Evolutionary conservation across 1,140 invertebrate species (phyloP).

Genomic region (Dysdera silvatica): DNA sequence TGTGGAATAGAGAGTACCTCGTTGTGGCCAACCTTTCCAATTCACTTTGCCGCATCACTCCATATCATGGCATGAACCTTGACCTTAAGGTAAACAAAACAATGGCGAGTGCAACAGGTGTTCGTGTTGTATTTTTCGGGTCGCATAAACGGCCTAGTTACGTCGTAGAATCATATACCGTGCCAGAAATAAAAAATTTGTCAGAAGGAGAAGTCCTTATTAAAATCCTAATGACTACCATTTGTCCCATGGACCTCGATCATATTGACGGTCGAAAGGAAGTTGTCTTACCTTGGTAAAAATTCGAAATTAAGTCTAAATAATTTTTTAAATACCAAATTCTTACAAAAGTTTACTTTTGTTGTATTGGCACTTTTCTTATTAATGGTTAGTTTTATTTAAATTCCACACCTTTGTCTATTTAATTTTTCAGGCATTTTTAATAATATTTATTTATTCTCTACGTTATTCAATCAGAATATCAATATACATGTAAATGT

Average conservation of each 20-base stretch:
- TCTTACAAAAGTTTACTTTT: not conserved
- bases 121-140: slow-evolving; percentile 25
- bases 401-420: not conserved
- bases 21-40: too few species aligned
- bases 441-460: too few species aligned
- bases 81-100: too few species aligned
- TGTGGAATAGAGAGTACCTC: too few species aligned
- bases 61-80: too few species aligned
- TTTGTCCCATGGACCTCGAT: slow-evolving; percentile 18
- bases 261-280: slow-evolving; percentile 20
- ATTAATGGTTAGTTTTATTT: too few species aligned
- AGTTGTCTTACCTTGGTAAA: slow-evolving; percentile 23
- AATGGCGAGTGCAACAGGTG: slow-evolving; percentile 30
- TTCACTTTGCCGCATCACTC: too few species aligned
- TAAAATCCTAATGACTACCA: slow-evolving; percentile 19
- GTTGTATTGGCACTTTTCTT: too few species aligned
- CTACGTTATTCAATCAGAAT: too few species aligned
- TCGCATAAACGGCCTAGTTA: slow-evolving; percentile 25
- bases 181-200: slow-evolving; percentile 7
- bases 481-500: too few species aligned
- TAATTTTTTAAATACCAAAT: not conserved
- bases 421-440: not conserved
- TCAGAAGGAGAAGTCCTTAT: slow-evolving; percentile 24
- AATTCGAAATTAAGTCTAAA: not conserved
- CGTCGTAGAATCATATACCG: slow-evolving; percentile 18